phyloP scores from a whole-genome alignment of 1,140 invertebrate genomes.

The Oryctes rhinoceros region DNA sequence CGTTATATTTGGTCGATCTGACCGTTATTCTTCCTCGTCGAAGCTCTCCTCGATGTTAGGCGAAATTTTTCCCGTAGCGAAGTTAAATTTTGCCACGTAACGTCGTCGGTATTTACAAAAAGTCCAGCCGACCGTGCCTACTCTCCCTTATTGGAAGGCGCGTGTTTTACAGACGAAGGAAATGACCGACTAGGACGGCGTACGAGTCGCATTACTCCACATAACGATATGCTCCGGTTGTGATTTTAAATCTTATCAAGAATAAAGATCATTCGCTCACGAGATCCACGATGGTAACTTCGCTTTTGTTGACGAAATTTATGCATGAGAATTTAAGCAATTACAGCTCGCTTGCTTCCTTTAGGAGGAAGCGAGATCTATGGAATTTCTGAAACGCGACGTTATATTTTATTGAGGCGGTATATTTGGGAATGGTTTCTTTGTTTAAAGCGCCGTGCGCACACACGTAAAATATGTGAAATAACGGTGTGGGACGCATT shows the following conservation, averaged over 20 bases:
- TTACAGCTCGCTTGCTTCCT: background rate
- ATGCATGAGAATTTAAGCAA: conserved; percentile 37
- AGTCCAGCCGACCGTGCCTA: background rate
- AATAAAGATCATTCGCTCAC: conserved; percentile 9
- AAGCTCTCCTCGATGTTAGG: too few species aligned
- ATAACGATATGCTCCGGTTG: conserved; percentile 18
- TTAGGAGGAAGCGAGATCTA: background rate
- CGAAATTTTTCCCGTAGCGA: too few species aligned
- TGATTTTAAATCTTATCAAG: conserved; percentile 28
- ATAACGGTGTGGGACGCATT: too few species aligned
- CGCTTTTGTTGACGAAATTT: conserved; percentile 1
- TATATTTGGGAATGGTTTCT: background rate
- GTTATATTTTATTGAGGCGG: background rate
- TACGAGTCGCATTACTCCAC: background rate
- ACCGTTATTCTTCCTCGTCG: background rate
- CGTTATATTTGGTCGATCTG: conserved; percentile 1
- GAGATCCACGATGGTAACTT: background rate
- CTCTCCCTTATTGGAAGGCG: background rate
- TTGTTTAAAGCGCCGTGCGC: background rate
- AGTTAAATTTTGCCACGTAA: too few species aligned
- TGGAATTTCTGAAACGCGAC: conserved; percentile 25
- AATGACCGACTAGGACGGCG: background rate
- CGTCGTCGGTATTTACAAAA: background rate
- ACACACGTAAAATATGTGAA: too few species aligned
- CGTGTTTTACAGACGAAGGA: background rate